Percentiles rank a stretch among this genome's conserved stretches.
Conservation (phyloP, 2,797 vertebrate species). For the Trachops cirrhosus region DNA sequence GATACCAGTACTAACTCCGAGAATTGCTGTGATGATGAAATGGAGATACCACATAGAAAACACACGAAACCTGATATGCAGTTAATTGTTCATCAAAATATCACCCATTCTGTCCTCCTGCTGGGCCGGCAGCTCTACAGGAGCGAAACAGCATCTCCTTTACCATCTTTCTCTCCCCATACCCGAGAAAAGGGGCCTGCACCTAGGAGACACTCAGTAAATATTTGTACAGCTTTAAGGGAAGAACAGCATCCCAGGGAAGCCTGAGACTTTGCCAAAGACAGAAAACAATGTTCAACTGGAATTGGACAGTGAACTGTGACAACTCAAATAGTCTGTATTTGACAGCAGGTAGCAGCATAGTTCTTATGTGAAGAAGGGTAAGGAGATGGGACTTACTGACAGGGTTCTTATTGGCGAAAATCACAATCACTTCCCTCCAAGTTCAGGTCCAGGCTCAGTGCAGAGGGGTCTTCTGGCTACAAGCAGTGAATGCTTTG, state of each 20-base stretch:
- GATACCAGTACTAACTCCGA: background rate
- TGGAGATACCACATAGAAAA: background rate
- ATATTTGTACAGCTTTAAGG: background rate
- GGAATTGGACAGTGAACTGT: background rate
- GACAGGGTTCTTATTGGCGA: background rate
- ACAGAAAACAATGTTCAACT: background rate
- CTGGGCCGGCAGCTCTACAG: background rate
- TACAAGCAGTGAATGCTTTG: too few relatives aligned
- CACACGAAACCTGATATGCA: background rate
- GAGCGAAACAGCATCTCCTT: background rate
- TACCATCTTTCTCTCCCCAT: background rate
- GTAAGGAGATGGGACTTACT: background rate
- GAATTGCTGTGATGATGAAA: background rate
- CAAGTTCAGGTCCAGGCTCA: background rate
- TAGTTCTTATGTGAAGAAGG: background rate
- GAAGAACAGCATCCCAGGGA: background rate
- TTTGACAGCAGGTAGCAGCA: background rate
- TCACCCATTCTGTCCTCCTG: background rate
- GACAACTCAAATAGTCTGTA: background rate
- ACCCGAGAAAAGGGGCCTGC: background rate
- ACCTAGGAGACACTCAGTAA: background rate
- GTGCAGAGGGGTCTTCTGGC: background rate
- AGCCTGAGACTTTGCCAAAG: background rate
- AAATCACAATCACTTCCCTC: background rate
- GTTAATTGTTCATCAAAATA: background rate